Percentiles rank a stretch among this genome's conserved stretches.
Conservation (phyloP, 2,113 vertebrate genomes). For the Raja brachyura region DNA sequence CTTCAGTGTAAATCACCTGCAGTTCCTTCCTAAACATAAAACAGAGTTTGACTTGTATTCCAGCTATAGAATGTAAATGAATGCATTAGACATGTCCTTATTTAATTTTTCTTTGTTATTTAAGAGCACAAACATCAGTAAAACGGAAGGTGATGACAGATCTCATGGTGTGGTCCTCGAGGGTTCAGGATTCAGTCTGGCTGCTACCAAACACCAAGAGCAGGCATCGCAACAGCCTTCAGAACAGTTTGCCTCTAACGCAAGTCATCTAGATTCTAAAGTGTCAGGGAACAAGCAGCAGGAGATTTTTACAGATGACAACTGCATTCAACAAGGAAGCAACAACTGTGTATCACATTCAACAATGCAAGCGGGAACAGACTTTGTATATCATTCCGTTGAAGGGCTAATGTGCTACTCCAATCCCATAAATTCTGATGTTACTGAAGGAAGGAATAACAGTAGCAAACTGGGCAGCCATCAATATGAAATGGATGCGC, state of each 20-base stretch:
- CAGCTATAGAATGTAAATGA: not conserved
- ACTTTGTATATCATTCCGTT: too few relatives aligned
- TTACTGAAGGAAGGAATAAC: not conserved
- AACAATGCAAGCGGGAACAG: not conserved
- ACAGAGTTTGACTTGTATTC: not conserved
- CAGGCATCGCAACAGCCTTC: not conserved
- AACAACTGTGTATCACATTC: not conserved
- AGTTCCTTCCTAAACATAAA: not conserved
- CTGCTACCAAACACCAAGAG: not conserved
- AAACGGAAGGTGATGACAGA: not conserved
- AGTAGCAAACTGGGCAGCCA: too few relatives aligned
- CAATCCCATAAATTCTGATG: too few relatives aligned
- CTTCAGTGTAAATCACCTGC: too few relatives aligned
- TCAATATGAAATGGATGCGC: not conserved
- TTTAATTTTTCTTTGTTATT: not conserved
- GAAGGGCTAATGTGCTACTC: not conserved
- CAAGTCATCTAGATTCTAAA: not conserved
- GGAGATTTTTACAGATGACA: not conserved
- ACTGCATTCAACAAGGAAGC: not conserved
- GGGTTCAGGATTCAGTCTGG: not conserved
- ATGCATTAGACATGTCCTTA: not conserved
- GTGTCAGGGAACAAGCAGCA: not conserved
- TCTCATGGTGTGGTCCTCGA: not conserved
- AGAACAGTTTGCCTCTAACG: not conserved
- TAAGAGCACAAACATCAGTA: constrained; percentile 1